These are phyloP conservation scores for Neocloeon triangulifer DNA, from an alignment of 1,140 invertebrate species.

Conservation along the genomic window DNA sequence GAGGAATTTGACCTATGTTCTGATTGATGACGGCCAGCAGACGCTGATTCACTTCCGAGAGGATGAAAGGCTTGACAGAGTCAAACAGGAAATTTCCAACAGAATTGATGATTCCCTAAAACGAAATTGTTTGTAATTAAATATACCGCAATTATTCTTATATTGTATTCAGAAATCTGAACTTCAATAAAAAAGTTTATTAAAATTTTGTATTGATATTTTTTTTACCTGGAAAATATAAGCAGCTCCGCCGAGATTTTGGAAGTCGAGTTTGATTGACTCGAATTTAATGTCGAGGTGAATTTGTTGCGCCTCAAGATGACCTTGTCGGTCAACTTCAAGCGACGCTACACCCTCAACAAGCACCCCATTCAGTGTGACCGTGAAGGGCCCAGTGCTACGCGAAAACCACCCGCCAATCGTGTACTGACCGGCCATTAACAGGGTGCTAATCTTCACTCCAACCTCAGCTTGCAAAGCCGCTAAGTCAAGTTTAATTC, in stretches of 20 bases:
- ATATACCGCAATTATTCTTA: too few relatives aligned
- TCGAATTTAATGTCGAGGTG: slow-evolving; percentile 53
- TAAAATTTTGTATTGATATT: neutral
- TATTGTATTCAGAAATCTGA: too few relatives aligned
- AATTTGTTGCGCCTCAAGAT: slow-evolving; percentile 49
- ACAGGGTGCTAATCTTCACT: slow-evolving; percentile 37
- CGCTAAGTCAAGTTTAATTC: slow-evolving; percentile 37
- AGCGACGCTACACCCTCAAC: slow-evolving; percentile 39
- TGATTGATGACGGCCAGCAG: slow-evolving; percentile 18
- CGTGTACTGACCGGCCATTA: slow-evolving; percentile 52
- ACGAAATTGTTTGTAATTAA: slow-evolving; percentile 3
- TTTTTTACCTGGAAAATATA: neutral
- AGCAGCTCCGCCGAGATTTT: slow-evolving; percentile 49
- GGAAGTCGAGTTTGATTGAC: slow-evolving; percentile 56
- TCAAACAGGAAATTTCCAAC: slow-evolving; percentile 61
- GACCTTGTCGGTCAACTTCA: slow-evolving; percentile 42
- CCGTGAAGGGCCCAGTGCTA: slow-evolving; percentile 49
- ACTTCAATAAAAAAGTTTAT: too few relatives aligned
- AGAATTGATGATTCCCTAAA: slow-evolving; percentile 41
- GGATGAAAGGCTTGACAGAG: slow-evolving; percentile 59
- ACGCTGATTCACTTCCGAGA: slow-evolving; percentile 47
- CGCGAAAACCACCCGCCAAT: slow-evolving; percentile 40
- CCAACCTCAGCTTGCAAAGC: slow-evolving; percentile 28
- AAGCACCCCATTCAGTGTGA: slow-evolving; percentile 41
- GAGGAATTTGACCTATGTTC: slow-evolving; percentile 25